Evolutionary conservation across 92 coral and sea anemone genomes (phyloP), one percentile per base, ranked within the genome.

Genomic region (Epizoanthus ramosus): DNA sequence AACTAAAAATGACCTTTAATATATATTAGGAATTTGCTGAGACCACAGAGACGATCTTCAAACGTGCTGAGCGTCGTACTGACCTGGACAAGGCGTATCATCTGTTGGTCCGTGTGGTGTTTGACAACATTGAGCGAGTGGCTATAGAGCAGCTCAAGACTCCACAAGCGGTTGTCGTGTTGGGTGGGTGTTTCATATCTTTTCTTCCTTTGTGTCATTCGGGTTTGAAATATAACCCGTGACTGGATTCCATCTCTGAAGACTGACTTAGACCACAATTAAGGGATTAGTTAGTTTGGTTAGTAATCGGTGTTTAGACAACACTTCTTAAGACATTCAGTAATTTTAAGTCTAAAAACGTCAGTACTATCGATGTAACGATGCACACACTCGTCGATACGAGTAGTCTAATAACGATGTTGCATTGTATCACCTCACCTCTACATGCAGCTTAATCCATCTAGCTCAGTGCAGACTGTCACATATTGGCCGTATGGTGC

Each of bases 21-120:
- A 23, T 66, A 57, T 74, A n/a, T 54, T 69, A 97, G 99, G 98
- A 91, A 83, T 97, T 97, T 85, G 98, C 98, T 24, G 95, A 87
- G 58, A 92, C 91, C 9, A 93, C 99, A 21, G 99, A 97, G 64
- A 80, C 87, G 65, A 95, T 97, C 28, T 97, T 97, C 83, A 97
- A 94, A 90, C 91, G 86, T 75, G 92, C 98, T 3, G 98, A 97
- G n/a, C 99, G 99, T 58, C 96, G 99, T 31, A 94, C 90, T 57
- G 98, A 97, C 87, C 91, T 97, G 50, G 99, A 97, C 76, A 88
- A 86, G 72, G 95, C 99, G 3, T 97, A 94, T 74, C 94, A 89
- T 28, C 91, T 88, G 18, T 89, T 97, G 19, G 88, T 91, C 23
- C 87, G 93, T 15, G 98, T 90, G 15, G 93, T 97, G 74, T 97